These are phyloP conservation scores for Ptychadena robeensis DNA, from an alignment of 2,797 vertebrate genomes.

Conservation along the genomic window DNA sequence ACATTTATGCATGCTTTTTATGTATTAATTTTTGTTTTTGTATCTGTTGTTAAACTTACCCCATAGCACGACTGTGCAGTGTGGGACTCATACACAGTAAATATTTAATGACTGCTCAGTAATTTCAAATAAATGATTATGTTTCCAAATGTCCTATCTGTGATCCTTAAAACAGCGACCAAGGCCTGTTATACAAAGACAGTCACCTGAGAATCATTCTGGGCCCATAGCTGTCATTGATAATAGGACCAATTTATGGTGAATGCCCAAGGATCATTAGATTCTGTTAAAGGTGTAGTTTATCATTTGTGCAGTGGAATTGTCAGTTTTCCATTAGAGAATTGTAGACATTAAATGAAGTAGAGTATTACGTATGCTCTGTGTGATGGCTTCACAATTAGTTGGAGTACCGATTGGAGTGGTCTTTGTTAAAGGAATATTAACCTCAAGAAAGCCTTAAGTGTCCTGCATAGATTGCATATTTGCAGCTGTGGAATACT, in stretches of 20 bases:
- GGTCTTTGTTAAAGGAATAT: conserved; percentile 45
- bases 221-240: conserved; percentile 73
- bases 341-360: conserved; percentile 78
- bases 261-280: conserved; percentile 77
- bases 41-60: not conserved
- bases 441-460: not conserved
- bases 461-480: too few relatives aligned
- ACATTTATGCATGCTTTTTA: not conserved
- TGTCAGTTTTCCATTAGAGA: conserved; percentile 80
- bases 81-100: conserved; percentile 8
- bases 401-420: conserved; percentile 70
- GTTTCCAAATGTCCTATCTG: conserved; percentile 51
- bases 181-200: not conserved
- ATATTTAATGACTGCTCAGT: conserved; percentile 49
- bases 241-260: conserved; percentile 75
- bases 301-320: conserved; percentile 72
- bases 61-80: not conserved
- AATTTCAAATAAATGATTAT: conserved; percentile 58
- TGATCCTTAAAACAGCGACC: conserved; percentile 43
- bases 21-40: not conserved
- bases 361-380: conserved; percentile 71
- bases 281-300: conserved; percentile 77
- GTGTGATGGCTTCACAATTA: conserved; percentile 55
- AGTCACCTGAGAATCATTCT: conserved; percentile 47
- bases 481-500: too few relatives aligned